Base-by-base conservation (phyloP, 2,797 vertebrate genomes). In the Mareca strepera region DNA sequence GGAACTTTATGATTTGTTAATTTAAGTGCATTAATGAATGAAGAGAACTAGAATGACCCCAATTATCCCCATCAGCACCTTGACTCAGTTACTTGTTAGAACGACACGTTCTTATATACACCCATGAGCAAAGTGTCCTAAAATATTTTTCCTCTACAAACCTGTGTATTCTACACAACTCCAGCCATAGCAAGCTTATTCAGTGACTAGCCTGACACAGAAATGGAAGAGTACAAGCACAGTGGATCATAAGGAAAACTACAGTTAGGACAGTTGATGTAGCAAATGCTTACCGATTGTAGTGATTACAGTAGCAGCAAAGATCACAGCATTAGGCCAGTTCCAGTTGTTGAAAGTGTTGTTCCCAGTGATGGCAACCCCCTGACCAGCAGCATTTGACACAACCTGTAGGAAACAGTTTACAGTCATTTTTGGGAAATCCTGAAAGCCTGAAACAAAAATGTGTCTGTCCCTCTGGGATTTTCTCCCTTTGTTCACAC, bases 301-400 rank as follows among this genome's bases (percentile, higher is more conserved):
- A 53, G 99, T 99, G 96, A 99, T 99, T 79, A 99, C 99, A 1
- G 99, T 99, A 86, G 99, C 99, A 56, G 99, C 99, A 91, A 99
- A 99, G 96, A 99, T 99, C 93, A 99, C 99, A 1, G 99, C 99
- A 5, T 99, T 99, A 25, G 99, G 98, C 99, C 99, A 99, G 91
- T 99, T 99, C 99, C 99, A 99, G 97, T 99, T 99, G 98, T 99
- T 99, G 95, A 99, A 99, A 44, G 99, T 98, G 93, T 98, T 98
- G 84, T 98, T 99, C 88, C 99, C 99, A 1, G 98, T 99, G 91
- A 99, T 99, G 52, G 99, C 99, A 97, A 99, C 98, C 0, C 99
- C 99, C 95, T 99, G 98, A 41, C 98, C 99, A 39, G 99, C 98
- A 96, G 99, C 99, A 68, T 99, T 97, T 46, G 99, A 99, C 21